phyloP scores from a whole-genome alignment of 2,888 invertebrate species.

The Ceriagrion tenellum region DNA sequence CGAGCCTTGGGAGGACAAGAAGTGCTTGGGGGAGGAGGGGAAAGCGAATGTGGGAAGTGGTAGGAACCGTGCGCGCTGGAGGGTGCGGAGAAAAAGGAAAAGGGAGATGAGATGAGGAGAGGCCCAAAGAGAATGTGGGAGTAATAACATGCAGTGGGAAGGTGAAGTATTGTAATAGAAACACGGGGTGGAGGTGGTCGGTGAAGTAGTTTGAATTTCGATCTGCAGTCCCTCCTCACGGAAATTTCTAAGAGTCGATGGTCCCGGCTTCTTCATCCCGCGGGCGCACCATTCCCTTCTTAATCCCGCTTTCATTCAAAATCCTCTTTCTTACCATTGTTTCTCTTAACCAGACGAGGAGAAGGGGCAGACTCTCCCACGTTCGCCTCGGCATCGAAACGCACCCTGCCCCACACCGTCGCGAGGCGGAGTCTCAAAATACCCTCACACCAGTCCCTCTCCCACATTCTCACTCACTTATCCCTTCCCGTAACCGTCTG shows the following conservation, averaged over 20 bases:
- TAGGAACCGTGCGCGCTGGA: too few relatives aligned
- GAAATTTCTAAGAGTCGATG: background rate
- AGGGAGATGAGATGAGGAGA: background rate
- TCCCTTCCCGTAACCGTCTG: too few relatives aligned
- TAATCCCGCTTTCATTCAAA: background rate
- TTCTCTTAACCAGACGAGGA: constrained; percentile 4
- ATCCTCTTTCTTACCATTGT: background rate
- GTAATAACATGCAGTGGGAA: background rate
- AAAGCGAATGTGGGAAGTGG: background rate
- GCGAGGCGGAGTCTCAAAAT: too few relatives aligned
- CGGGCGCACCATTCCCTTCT: background rate
- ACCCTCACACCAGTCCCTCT: too few relatives aligned
- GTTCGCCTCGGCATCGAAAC: too few relatives aligned
- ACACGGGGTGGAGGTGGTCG: background rate
- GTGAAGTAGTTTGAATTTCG: background rate
- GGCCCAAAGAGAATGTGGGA: background rate
- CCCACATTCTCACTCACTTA: too few relatives aligned
- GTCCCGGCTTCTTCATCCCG: background rate
- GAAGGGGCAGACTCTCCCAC: too few relatives aligned
- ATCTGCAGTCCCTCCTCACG: background rate
- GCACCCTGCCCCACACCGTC: too few relatives aligned
- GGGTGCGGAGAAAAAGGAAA: too few relatives aligned
- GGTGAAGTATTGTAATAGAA: background rate
- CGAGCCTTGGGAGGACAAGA: background rate
- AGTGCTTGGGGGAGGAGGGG: background rate